Evolutionary conservation across 2,888 invertebrate genomes (phyloP).

Genomic region (Scrobipalpa atriplicella): DNA sequence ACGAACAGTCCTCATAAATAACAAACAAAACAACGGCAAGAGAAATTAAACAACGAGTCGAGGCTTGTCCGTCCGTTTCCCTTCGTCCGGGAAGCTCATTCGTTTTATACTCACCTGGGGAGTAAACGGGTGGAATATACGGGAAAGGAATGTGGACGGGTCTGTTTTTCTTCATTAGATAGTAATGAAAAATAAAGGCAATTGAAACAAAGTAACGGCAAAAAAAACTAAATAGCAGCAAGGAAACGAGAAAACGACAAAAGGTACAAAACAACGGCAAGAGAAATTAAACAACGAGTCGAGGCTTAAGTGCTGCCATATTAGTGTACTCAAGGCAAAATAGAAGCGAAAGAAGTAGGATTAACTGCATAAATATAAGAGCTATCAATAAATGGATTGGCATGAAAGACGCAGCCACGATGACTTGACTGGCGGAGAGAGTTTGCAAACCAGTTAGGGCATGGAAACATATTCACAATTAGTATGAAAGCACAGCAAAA

Average conservation of each 20-base stretch:
- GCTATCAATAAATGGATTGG: no score
- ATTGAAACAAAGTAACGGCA: no score
- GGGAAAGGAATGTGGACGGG: constrained; percentile 29
- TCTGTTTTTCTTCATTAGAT: not conserved
- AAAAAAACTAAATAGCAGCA: no score
- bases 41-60: constrained; percentile 28
- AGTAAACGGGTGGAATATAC: constrained; percentile 39
- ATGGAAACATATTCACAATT: no score
- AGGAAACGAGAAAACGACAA: not conserved
- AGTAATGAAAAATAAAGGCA: no score
- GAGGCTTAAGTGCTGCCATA: no score
- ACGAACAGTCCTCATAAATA: constrained; percentile 14
- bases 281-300: constrained; percentile 26
- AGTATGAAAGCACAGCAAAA: no score
- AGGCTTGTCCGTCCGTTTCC: constrained; percentile 54
- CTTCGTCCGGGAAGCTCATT: constrained; percentile 57
- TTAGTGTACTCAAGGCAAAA: no score
- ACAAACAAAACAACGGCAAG: constrained; percentile 13
- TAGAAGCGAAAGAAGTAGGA: no score
- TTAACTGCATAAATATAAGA: no score
- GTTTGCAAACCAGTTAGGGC: no score
- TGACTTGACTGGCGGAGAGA: no score
- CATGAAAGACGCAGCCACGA: not conserved
- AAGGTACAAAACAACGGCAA: not conserved
- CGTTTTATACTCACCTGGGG: constrained; percentile 64